Evolutionary conservation across 2,888 invertebrate genomes (phyloP).

Genomic region (Thecophora atra): DNA sequence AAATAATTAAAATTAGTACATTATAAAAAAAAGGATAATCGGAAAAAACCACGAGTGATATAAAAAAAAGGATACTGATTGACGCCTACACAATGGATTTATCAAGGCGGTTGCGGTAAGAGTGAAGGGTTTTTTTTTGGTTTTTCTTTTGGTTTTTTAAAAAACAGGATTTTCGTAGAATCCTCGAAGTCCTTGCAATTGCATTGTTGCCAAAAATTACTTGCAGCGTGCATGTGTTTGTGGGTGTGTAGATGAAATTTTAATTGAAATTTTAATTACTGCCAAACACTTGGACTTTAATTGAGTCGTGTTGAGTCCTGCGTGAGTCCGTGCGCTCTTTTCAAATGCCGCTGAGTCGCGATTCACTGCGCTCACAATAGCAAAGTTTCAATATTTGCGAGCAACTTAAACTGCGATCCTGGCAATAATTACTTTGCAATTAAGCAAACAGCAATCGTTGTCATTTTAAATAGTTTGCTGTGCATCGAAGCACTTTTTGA

Average conservation of each 20-base stretch:
- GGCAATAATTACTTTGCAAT: background rate
- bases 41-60: too few species aligned
- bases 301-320: background rate
- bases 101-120: slow-evolving; percentile 66
- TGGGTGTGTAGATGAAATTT: slow-evolving; percentile 46
- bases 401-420: background rate
- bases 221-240: slow-evolving; percentile 42
- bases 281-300: slow-evolving; percentile 49
- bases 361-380: background rate
- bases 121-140: background rate
- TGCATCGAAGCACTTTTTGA: background rate
- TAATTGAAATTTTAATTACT: slow-evolving; percentile 60
- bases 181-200: background rate
- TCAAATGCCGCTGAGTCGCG: background rate
- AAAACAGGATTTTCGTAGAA: background rate
- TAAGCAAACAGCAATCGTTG: background rate
- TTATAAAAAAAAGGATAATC: background rate
- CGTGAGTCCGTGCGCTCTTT: background rate
- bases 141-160: background rate
- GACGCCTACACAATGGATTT: slow-evolving; percentile 61
- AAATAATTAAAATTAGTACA: background rate
- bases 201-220: slow-evolving; percentile 56
- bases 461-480: background rate
- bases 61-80: slow-evolving; percentile 2
- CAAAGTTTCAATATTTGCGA: background rate